Percentiles rank a stretch among this genome's conserved stretches.
Evolutionary conservation across 2,888 invertebrate genomes (phyloP).

Genomic region (Tryphoninae sp.): DNA sequence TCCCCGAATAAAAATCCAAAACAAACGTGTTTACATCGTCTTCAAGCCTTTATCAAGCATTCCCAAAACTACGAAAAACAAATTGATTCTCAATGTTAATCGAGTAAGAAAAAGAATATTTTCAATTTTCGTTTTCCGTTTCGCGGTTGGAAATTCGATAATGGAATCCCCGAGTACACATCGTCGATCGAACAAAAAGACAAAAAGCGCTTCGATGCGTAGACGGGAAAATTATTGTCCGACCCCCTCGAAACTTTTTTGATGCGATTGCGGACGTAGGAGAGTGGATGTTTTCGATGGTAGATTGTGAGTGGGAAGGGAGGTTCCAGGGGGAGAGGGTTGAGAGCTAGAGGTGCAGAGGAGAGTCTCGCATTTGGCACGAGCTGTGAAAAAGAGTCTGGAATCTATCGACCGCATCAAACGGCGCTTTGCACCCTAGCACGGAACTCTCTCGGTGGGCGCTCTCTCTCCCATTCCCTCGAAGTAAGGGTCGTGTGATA

Average conservation of each 20-base stretch:
- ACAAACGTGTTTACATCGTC: too few relatives aligned
- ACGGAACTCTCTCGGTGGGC: conserved; percentile 15
- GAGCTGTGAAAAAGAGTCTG: conserved; percentile 58
- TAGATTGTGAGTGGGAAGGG: neutral
- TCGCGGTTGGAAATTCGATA: conserved; percentile 13
- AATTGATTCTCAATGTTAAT: too few relatives aligned
- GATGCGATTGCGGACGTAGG: conserved; percentile 19
- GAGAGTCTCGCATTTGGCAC: conserved; percentile 55
- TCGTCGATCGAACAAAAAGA: conserved; percentile 11
- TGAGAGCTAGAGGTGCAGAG: neutral
- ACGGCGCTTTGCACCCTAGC: conserved; percentile 62
- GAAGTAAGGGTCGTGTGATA: conserved; percentile 41
- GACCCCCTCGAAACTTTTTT: conserved; percentile 17
- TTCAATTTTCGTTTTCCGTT: too few relatives aligned
- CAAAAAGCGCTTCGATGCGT: conserved; percentile 13
- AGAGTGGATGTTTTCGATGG: neutral
- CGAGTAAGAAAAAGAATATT: too few relatives aligned
- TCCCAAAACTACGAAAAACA: too few relatives aligned
- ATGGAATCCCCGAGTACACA: neutral
- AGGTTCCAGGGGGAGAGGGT: neutral
- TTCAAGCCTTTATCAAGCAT: too few relatives aligned
- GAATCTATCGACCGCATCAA: conserved; percentile 65
- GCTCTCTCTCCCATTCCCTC: neutral
- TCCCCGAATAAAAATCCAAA: neutral
- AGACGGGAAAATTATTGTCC: conserved; percentile 26